Evolutionary conservation across 1,140 invertebrate genomes (phyloP).

Genomic region (Pogonomyrmex californicus): DNA sequence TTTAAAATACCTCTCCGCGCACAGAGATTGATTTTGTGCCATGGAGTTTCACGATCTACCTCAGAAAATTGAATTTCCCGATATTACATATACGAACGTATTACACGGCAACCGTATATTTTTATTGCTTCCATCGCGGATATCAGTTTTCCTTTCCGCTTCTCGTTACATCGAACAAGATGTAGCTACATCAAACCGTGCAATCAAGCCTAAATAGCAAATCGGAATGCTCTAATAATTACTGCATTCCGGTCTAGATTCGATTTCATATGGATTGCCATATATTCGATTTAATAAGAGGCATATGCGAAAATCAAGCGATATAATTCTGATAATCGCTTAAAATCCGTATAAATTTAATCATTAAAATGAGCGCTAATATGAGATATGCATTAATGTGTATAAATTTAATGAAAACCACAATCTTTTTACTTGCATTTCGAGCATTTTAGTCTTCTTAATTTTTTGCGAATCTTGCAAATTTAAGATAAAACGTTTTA

Average conservation of each 20-base stretch:
- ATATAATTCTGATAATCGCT: background rate
- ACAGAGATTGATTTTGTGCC: constrained; percentile 7
- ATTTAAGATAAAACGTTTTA: no score
- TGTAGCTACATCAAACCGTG: background rate
- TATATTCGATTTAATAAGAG: constrained; percentile 8
- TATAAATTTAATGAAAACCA: no score
- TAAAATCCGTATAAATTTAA: background rate
- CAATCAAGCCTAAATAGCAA: background rate
- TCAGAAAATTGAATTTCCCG: constrained; percentile 27
- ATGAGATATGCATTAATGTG: background rate
- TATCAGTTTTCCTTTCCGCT: background rate
- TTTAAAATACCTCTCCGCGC: constrained; percentile 24
- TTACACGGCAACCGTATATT: constrained; percentile 3
- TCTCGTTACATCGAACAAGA: background rate
- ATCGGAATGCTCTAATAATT: constrained; percentile 9
- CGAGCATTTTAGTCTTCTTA: no score
- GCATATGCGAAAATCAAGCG: background rate
- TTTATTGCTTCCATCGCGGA: background rate
- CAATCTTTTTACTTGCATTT: no score
- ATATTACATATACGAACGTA: constrained; percentile 4
- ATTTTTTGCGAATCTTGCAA: no score
- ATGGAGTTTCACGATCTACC: background rate
- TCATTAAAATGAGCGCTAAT: background rate
- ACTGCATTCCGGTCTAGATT: background rate
- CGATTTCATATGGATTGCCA: constrained; percentile 3